Evolutionary conservation across 2,888 invertebrate genomes (phyloP).

Genomic region (Lymantria dispar): DNA sequence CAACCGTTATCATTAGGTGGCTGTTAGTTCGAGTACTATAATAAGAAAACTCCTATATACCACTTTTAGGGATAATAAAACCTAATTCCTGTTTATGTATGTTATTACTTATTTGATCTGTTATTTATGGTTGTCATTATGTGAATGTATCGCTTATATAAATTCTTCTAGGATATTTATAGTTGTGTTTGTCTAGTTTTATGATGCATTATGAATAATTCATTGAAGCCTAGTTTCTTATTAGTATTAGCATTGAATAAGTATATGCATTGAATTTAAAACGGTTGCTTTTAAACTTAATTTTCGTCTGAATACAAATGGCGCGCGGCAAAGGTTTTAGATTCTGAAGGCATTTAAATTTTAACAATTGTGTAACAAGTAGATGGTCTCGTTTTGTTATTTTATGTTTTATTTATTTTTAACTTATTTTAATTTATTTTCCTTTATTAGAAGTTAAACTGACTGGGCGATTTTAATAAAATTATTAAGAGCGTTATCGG

Average conservation of each 20-base stretch:
- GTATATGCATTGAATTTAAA: conserved; percentile 26
- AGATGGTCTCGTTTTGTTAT: too few species aligned
- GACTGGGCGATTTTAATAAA: background rate
- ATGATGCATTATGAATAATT: conserved; percentile 29
- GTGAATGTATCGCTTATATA: conserved; percentile 23
- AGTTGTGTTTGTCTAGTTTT: conserved; percentile 20
- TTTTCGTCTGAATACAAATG: conserved; percentile 8
- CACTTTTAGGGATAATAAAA: background rate
- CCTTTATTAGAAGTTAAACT: too few species aligned
- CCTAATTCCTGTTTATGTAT: conserved; percentile 8
- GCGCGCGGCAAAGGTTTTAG: too few species aligned
- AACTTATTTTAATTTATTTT: too few species aligned
- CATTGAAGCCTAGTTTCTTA: conserved; percentile 20
- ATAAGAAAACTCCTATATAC: background rate
- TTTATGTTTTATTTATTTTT: too few species aligned
- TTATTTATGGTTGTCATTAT: conserved; percentile 23
- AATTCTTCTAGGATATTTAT: conserved; percentile 15
- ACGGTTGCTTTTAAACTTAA: conserved; percentile 11
- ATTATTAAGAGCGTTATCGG: background rate
- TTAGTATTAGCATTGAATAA: conserved; percentile 28
- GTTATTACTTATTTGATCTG: conserved; percentile 10
- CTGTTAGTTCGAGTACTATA: background rate
- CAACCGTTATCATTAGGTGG: too few species aligned
- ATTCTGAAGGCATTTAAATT: too few species aligned
- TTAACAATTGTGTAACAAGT: too few species aligned